Evolutionary conservation across 2,888 invertebrate species (phyloP).

Genomic region (Dinocampus coccinellae): DNA sequence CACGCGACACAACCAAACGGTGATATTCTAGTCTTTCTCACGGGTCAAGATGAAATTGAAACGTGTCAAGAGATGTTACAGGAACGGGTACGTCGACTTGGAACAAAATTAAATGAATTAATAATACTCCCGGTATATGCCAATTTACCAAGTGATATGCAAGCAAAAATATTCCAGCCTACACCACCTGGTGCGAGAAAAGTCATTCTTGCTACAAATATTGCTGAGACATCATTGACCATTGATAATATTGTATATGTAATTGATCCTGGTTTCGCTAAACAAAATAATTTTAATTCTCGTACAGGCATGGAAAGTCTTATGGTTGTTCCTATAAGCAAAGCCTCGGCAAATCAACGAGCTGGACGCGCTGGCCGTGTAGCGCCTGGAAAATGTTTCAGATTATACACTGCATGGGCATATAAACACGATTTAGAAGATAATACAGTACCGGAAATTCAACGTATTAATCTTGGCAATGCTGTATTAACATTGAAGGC

Average conservation of each 20-base stretch:
- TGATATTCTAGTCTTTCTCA: constrained; percentile 96
- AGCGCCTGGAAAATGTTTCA: constrained; percentile 97
- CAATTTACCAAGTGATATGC: constrained; percentile 98
- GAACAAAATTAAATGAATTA: constrained; percentile 93
- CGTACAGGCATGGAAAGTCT: constrained; percentile 98
- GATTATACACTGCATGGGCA: constrained; percentile 98
- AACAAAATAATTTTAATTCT: constrained; percentile 98
- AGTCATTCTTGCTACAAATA: constrained; percentile 97
- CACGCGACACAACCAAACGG: constrained; percentile 97
- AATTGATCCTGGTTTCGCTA: constrained; percentile 99
- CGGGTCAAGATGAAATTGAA: constrained; percentile 91
- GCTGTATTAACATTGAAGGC: constrained; percentile 97
- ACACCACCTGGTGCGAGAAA: constrained; percentile 97
- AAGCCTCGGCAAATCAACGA: constrained; percentile 97
- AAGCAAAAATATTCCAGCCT: constrained; percentile 98
- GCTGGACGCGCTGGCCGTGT: constrained; percentile 95
- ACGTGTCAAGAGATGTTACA: constrained; percentile 89
- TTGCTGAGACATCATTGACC: constrained; percentile 98
- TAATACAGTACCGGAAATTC: constrained; percentile 98
- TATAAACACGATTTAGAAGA: constrained; percentile 98
- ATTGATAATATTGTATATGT: constrained; percentile 99
- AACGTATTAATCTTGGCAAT: constrained; percentile 95
- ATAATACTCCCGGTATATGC: constrained; percentile 97
- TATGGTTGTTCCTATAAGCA: constrained; percentile 98
- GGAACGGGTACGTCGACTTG: constrained; percentile 92